phyloP scores from a whole-genome alignment of 2,113 vertebrate genomes.

The Epinephelus moara region DNA sequence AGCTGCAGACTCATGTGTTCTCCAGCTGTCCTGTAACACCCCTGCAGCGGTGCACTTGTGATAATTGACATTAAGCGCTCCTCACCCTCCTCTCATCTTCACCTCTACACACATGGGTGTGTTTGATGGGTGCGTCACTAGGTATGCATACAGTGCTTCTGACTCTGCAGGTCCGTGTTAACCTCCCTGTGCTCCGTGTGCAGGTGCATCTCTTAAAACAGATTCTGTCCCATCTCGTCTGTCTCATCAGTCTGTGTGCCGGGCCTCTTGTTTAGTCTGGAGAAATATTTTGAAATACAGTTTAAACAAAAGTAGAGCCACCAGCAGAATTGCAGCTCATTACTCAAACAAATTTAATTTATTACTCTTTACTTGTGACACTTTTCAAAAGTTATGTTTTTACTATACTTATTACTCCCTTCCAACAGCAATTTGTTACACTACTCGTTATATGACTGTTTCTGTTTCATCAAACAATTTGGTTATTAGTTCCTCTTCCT shows the following conservation, averaged over 20 bases:
- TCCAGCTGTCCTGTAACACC: constrained; percentile 32
- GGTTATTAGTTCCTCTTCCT: too few relatives aligned
- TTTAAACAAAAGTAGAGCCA: too few relatives aligned
- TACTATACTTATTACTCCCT: too few relatives aligned
- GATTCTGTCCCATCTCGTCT: not conserved
- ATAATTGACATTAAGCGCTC: not conserved
- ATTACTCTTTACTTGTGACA: too few relatives aligned
- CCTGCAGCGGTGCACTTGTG: not conserved
- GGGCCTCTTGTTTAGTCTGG: not conserved
- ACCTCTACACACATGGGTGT: constrained; percentile 12
- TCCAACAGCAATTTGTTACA: too few relatives aligned
- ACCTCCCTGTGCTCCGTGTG: not conserved
- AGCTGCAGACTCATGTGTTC: constrained; percentile 42
- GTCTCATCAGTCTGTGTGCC: not conserved
- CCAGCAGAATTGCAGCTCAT: too few relatives aligned
- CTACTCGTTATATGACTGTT: too few relatives aligned
- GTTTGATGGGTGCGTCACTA: constrained; percentile 14
- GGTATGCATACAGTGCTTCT: not conserved
- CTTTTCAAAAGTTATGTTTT: too few relatives aligned
- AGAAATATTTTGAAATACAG: not conserved
- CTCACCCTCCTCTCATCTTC: not conserved
- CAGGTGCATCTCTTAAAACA: not conserved
- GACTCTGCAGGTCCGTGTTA: not conserved
- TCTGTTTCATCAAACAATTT: too few relatives aligned
- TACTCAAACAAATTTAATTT: too few relatives aligned